These are phyloP conservation scores for Xestia sexstrigata DNA, from an alignment of 2,888 invertebrate genomes.

Conservation along the genomic window DNA sequence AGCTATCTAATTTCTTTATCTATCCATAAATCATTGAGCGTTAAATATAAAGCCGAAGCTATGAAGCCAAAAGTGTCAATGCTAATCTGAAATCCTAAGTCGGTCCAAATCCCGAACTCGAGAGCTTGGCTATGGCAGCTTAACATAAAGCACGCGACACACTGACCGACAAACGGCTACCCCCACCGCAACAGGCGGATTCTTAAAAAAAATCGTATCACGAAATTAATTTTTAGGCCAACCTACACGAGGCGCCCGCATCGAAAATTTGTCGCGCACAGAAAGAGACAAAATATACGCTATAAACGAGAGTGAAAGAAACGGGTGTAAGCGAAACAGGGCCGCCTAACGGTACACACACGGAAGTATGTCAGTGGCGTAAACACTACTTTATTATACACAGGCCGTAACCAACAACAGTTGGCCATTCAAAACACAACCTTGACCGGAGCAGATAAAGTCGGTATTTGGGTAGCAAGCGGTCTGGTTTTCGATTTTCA, in stretches of 20 bases:
- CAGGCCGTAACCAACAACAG: constrained; percentile 79
- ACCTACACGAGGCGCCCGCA: constrained; percentile 88
- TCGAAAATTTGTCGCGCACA: constrained; percentile 89
- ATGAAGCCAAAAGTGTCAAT: constrained; percentile 27
- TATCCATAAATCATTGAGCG: constrained; percentile 6
- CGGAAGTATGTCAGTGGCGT: constrained; percentile 91
- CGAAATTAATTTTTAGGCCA: constrained; percentile 88
- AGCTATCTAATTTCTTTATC: constrained; percentile 20
- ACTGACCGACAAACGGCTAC: constrained; percentile 78
- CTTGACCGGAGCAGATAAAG: constrained; percentile 81
- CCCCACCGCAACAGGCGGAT: constrained; percentile 74
- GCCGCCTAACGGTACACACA: constrained; percentile 89
- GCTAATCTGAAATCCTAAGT: constrained; percentile 48
- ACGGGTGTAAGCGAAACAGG: constrained; percentile 83
- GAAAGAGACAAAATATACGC: constrained; percentile 80
- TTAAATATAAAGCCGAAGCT: constrained; percentile 18
- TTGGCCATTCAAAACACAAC: constrained; percentile 78
- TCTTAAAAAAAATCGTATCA: constrained; percentile 86
- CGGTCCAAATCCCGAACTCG: constrained; percentile 34
- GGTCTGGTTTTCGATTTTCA: constrained; percentile 89
- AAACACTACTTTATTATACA: constrained; percentile 76
- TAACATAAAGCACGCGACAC: constrained; percentile 77
- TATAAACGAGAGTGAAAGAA: constrained; percentile 88
- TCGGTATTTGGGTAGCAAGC: constrained; percentile 72
- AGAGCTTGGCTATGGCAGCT: constrained; percentile 54